These are phyloP conservation scores for Clunio marinus DNA, from an alignment of 2,888 invertebrate species.

Conservation along the genomic window DNA sequence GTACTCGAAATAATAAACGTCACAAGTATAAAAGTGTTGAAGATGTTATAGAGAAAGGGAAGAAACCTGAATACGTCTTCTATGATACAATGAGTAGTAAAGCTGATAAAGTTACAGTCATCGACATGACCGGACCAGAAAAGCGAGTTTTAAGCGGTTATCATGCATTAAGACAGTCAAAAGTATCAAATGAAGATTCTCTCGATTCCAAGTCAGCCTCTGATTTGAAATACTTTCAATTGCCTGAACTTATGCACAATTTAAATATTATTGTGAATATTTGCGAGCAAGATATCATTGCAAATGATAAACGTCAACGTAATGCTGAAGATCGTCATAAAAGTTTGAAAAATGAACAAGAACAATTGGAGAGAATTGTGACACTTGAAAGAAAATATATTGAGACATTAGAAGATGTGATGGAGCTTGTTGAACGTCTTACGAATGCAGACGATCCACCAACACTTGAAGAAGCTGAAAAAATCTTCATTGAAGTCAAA, in stretches of 20 bases:
- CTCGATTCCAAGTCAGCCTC: slow-evolving; percentile 62
- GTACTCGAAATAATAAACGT: slow-evolving; percentile 64
- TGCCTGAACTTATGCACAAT: slow-evolving; percentile 92
- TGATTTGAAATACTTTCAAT: slow-evolving; percentile 63
- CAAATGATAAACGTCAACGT: slow-evolving; percentile 72
- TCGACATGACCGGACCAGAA: slow-evolving; percentile 95
- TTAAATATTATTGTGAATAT: slow-evolving; percentile 84
- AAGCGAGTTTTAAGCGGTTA: slow-evolving; percentile 88
- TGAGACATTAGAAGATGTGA: slow-evolving; percentile 64
- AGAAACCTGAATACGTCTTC: slow-evolving; percentile 53
- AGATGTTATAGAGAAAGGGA: slow-evolving; percentile 84
- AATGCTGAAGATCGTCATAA: slow-evolving; percentile 66
- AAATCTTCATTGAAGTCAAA: slow-evolving; percentile 52
- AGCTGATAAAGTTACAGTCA: slow-evolving; percentile 42
- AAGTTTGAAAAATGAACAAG: slow-evolving; percentile 73
- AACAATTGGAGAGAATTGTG: slow-evolving; percentile 62
- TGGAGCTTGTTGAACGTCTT: slow-evolving; percentile 61
- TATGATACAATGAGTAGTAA: slow-evolving; percentile 43
- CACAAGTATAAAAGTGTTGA: slow-evolving; percentile 82
- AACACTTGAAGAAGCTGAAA: slow-evolving; percentile 52
- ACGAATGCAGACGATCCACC: slow-evolving; percentile 50
- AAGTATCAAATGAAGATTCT: slow-evolving; percentile 56
- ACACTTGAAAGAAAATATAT: slow-evolving; percentile 70
- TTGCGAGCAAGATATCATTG: slow-evolving; percentile 93
- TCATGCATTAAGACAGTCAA: slow-evolving; percentile 75